Evolutionary conservation across 2,113 vertebrate species (phyloP).

Genomic region (Cheirogaleus medius): DNA sequence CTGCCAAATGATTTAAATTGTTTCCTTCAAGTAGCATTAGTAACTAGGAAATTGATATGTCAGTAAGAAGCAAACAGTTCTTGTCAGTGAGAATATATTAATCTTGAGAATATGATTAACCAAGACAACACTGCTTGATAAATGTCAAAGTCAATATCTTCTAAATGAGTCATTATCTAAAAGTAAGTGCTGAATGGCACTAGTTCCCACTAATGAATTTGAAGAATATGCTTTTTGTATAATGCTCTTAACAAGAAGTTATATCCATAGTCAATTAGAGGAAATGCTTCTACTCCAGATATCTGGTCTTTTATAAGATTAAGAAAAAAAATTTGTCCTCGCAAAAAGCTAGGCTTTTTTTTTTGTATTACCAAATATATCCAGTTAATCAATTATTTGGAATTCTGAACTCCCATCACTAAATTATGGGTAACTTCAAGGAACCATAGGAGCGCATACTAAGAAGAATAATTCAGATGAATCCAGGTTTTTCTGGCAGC

Average conservation of each 20-base stretch:
- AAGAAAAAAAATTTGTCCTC: not conserved
- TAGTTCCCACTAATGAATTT: conserved; percentile 2
- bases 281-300: not conserved
- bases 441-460: not conserved
- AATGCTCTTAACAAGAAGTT: not conserved
- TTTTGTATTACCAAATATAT: conserved; percentile 30
- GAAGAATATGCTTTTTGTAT: conserved; percentile 35
- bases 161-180: conserved; percentile 65
- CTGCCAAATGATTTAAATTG: conserved; percentile 68
- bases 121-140: conserved; percentile 52
- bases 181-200: conserved; percentile 26
- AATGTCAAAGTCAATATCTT: conserved; percentile 48
- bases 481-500: not conserved
- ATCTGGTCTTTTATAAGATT: not conserved
- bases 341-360: not conserved
- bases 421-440: conserved; percentile 18
- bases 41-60: conserved; percentile 62
- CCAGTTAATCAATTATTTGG: conserved; percentile 24
- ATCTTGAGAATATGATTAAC: conserved; percentile 57
- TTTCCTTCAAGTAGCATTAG: conserved; percentile 64
- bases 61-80: conserved; percentile 40
- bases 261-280: not conserved
- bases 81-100: conserved; percentile 51
- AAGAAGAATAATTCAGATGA: conserved; percentile 4
- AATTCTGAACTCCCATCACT: conserved; percentile 32